These are phyloP conservation scores for Morelia viridis DNA, from an alignment of 2,797 vertebrate species.

Conservation along the genomic window DNA sequence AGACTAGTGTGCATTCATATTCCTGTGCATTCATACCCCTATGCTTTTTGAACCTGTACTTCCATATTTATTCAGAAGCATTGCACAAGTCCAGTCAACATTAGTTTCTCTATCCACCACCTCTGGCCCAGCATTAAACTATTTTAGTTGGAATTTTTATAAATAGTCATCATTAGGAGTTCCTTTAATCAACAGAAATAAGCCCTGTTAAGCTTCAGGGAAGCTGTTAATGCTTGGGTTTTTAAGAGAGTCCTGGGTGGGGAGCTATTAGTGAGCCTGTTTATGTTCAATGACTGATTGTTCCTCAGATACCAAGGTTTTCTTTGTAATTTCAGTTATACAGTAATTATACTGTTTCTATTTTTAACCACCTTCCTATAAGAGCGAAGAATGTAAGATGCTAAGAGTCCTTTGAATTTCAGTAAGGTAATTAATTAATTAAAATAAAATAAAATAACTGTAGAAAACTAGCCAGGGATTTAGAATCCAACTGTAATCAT, in stretches of 20 bases:
- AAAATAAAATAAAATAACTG: conserved; percentile 49
- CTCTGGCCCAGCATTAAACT: neutral
- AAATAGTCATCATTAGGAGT: conserved; percentile 22
- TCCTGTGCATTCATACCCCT: neutral
- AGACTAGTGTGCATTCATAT: neutral
- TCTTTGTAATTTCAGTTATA: neutral
- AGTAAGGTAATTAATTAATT: neutral
- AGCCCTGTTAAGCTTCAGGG: neutral
- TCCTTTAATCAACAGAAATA: neutral
- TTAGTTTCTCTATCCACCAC: neutral
- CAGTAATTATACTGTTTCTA: neutral
- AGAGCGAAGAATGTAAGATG: neutral
- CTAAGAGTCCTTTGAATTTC: neutral
- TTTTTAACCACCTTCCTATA: neutral
- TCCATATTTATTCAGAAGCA: neutral
- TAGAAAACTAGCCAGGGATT: conserved; percentile 24
- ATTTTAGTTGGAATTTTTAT: neutral
- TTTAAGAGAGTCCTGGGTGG: neutral
- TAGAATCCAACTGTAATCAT: neutral
- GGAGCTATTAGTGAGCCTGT: neutral
- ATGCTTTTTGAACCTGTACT: neutral
- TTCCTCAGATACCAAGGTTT: neutral
- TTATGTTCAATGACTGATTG: neutral
- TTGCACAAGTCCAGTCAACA: neutral
- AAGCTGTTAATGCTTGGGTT: neutral